Base-by-base conservation (phyloP, 2,797 vertebrate genomes). In the Coreius guichenoti region DNA sequence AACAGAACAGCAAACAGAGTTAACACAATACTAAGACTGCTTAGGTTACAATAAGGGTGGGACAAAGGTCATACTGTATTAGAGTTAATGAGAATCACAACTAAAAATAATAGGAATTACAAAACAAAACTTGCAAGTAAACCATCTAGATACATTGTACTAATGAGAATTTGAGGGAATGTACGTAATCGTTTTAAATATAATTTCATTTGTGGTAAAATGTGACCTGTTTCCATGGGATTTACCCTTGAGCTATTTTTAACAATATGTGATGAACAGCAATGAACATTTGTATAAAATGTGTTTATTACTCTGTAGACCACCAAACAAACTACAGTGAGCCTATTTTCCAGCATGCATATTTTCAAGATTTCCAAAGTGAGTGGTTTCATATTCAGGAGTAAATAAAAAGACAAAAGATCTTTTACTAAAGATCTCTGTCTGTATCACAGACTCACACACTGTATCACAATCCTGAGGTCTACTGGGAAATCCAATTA, bases 401-500 rank as follows among this genome's bases (percentile, higher is more conserved):
- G 45, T 31, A 23, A 33, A 75, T 75, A 75, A 33, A 33, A 4
- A 36, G 31, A 36, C 7, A 8, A 76, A 54, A 33, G 19, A 2
- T 8, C 0, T 12, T 56, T 23, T 56, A 31, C 45, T 74, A 23
- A 80, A 80, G n/a, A 65, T 45, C 2, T 31, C 58, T 16, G 17
- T 67, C 26, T 14, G 26, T 47, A 8, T 29, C 43, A 49, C 17
- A 58, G 63, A 33, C 36, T 56, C 49, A 13, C 51, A 7, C n/a
- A 61, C 45, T 31, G 45, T 21, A 33, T 68, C 45, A 69, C 82
- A 83, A n/a, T 49, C 69, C 43, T 67, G 45, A 69, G 29, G 47
- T 56, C 47, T 54, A 39, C 61, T 36, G 26, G 31, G 63, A 39
- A 43, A 81, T 70, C 80, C 80, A 39, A 76, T 83, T 49, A 83